Evolutionary conservation across 2,113 vertebrate genomes (phyloP).

Genomic region (Sapajus apella): DNA sequence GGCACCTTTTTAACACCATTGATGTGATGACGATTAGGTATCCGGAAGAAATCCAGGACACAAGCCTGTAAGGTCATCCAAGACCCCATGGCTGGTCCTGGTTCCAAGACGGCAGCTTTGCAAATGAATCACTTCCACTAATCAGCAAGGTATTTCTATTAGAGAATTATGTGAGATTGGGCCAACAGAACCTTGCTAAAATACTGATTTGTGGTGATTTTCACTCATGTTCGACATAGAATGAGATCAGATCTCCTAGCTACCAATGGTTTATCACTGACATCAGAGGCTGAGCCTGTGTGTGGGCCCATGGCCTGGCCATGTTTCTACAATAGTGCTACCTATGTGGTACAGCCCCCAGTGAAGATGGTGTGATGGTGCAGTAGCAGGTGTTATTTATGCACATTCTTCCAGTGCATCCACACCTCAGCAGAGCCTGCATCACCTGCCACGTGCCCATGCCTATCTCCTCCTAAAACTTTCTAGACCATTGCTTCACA

Average conservation of each 20-base stretch:
- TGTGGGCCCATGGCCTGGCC: background rate
- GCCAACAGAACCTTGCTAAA: background rate
- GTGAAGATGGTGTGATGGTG: background rate
- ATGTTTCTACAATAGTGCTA: too few species aligned
- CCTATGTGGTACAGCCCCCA: too few species aligned
- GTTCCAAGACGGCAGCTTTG: background rate
- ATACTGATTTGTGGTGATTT: background rate
- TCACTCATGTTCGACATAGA: background rate
- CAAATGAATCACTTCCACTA: background rate
- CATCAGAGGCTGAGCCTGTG: background rate
- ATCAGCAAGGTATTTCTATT: background rate
- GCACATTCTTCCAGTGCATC: background rate
- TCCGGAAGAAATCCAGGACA: background rate
- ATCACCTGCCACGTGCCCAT: accelerated
- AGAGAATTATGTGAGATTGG: background rate
- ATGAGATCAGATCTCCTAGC: background rate
- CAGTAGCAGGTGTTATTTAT: background rate
- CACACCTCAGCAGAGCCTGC: background rate
- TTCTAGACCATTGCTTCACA: background rate
- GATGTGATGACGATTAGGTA: background rate
- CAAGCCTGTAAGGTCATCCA: background rate
- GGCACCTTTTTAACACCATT: background rate
- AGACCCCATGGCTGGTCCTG: background rate
- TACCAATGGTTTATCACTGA: background rate
- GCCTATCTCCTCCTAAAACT: background rate